Conservation (phyloP, 1,140 invertebrate genomes). For the Melipona quadrifasciata region DNA sequence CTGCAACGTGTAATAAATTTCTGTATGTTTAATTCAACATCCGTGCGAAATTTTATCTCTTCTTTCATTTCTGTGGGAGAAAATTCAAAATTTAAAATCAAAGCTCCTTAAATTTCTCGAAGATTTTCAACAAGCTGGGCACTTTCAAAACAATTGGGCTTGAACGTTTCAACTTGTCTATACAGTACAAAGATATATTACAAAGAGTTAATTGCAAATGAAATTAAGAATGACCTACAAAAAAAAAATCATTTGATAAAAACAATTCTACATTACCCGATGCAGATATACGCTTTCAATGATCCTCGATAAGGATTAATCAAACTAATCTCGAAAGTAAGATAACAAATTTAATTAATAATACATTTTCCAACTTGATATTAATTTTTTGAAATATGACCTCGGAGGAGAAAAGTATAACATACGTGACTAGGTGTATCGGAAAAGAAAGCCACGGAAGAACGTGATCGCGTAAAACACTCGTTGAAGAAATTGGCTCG, state of each 20-base stretch:
- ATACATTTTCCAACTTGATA: neutral
- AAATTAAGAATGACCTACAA: neutral
- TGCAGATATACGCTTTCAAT: neutral
- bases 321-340: neutral
- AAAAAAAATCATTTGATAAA: too few species aligned
- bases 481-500: neutral
- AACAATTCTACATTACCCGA: neutral
- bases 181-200: neutral
- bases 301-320: neutral
- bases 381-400: neutral
- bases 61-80: neutral
- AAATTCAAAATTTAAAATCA: too few species aligned
- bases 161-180: neutral
- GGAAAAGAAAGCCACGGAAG: neutral
- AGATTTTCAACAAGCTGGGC: too few species aligned
- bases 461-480: slow-evolving; percentile 1
- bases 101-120: too few species aligned
- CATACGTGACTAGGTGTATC: neutral
- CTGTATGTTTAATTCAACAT: neutral
- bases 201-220: too few species aligned
- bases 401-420: neutral
- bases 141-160: neutral
- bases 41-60: neutral
- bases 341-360: neutral
- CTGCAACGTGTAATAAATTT: neutral